Base-by-base conservation (phyloP, 2,113 vertebrate genomes). In the Parotia lawesii region DNA sequence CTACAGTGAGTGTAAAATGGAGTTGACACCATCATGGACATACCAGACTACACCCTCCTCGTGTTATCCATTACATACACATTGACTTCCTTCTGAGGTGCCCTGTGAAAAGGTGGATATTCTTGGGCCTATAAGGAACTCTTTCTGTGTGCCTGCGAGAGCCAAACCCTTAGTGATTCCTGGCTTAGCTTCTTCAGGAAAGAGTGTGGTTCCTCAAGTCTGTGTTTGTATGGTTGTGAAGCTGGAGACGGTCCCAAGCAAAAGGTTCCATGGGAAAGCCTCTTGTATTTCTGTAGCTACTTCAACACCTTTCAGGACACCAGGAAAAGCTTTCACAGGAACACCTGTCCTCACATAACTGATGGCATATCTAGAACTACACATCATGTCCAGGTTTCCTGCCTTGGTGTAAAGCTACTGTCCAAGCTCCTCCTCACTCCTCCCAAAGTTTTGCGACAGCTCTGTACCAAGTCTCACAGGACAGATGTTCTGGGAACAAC, bases 221-320 rank as follows among this genome's bases (percentile, higher is more conserved):
- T 74, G 47, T 4, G 1, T 74, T 70, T 0, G 0, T 77, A 6
- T 35, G 18, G 25, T 14, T 79, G 75, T 56, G 12, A 75, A 67
- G 21, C 58, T 53, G 76, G 42, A 73, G 45, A 22, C 22, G 56
- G 7, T 53, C 35, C 27, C 23, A 28, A 4, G 12, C 47, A 44
- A 66, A 87, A 87, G 29, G 19, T 80, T 77, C 44, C 54, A 25
- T 22, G 22, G n/a, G 10, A 51, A 64, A 84, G 25, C 31, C 5
- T 84, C 15, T 47, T 8, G 2, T 78, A 19, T 66, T 85, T 74
- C 42, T 81, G 15, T 80, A 54, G 27, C 29, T 69, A 23, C 31
- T 76, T 89, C 38, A 71, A 12, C 22, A 87, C 45, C 19, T 79
- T 78, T 82, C 23, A 29, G 58, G n/a, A 53, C 18, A 80, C 15